Base-by-base conservation (phyloP, 2,888 invertebrate species). In the Tortrix viridana region DNA sequence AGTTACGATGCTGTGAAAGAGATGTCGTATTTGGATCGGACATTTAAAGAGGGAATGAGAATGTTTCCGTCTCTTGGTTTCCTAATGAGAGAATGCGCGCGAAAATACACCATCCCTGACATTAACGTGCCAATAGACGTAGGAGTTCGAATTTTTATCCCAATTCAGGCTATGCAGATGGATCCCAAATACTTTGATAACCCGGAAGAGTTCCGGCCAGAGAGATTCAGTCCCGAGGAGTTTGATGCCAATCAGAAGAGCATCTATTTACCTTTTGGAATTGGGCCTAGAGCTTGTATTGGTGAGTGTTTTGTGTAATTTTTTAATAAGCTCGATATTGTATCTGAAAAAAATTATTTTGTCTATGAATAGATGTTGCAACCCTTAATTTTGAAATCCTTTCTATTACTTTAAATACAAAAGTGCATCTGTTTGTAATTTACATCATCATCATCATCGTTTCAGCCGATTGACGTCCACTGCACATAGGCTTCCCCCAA, bases 11-110 rank as follows among this genome's bases (percentile, higher is more conserved):
- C 85, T 1, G 59, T 88, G 12, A 79, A 79, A 32, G 85, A 88
- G 47, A 85, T 88, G 87, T 81, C 74, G 0, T 88, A 87, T 65
- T 68, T 88, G 23, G 79, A 85, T 16, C 83, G 82, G 82, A 71
- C 77, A 18, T 75, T 88, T 18, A 76, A 74, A 57, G 88, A 88
- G 50, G 84, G 81, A 14, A 78, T 87, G 81, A 74, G 88, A 12
- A 81, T 80, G 48, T 83, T 86, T 69, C 82, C 85, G 0, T 78
- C 80, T 5, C 71, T 76, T 0, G 82, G 81, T 0, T 74, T 77
- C 62, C 67, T 84, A 37, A 61, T 71, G 14, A 72, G 83, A 0
- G 67, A 74, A 59, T 81, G 81, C 59, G 72, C 71, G 23, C 71
- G 69, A 1, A 65, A 57, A 26, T 81, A 82, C 65, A 77, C 74